Evolutionary conservation across 2,797 vertebrate species (phyloP).

Genomic region (Octomys mimax): DNA sequence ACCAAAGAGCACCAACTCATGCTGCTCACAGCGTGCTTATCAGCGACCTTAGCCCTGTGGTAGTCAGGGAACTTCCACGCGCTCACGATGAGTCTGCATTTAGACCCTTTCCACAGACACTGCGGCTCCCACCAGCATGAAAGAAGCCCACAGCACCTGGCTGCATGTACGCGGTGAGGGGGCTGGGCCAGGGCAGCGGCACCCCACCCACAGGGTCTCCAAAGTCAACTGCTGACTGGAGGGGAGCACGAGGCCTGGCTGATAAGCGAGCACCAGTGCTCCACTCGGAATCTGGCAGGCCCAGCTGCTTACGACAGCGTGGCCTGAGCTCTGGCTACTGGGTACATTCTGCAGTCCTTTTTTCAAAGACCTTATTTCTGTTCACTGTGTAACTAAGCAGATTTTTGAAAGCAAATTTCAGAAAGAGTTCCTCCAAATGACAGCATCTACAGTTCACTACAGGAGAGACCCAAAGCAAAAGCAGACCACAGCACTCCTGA

Average conservation of each 20-base stretch:
- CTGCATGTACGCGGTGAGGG: background rate
- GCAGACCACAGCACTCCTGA: background rate
- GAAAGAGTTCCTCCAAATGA: background rate
- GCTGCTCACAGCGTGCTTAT: background rate
- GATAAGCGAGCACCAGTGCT: background rate
- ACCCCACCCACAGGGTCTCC: background rate
- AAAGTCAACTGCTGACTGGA: background rate
- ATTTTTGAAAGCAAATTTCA: conserved; percentile 20
- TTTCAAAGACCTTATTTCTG: background rate
- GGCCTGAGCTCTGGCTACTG: background rate
- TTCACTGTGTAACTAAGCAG: background rate
- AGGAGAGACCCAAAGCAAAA: background rate
- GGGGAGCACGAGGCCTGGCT: background rate
- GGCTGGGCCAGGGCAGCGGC: background rate
- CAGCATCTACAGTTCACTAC: background rate
- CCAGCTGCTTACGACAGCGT: background rate
- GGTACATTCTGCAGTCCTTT: background rate
- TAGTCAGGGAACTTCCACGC: background rate
- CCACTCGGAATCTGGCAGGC: background rate
- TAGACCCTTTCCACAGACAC: background rate
- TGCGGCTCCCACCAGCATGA: too few relatives aligned
- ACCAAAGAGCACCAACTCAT: conserved; percentile 5
- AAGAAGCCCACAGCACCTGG: background rate
- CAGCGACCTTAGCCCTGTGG: background rate
- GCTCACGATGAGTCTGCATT: background rate